Evolutionary conservation across 2,797 vertebrate genomes (phyloP), one percentile per base, ranked within the genome.

Genomic region (Gorsachius magnificus): DNA sequence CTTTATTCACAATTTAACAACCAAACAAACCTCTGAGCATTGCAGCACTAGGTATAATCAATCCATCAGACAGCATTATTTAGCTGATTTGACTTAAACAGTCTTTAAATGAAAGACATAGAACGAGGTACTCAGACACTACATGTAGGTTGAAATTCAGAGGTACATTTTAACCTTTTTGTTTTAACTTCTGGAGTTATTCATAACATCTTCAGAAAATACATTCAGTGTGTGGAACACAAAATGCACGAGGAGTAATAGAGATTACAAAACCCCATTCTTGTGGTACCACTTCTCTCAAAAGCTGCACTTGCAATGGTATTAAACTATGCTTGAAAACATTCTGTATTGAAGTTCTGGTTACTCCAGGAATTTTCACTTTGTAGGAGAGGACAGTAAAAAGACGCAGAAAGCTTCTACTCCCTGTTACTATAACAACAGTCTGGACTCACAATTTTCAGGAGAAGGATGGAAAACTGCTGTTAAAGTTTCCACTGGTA

Each of bases 71-170:
- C 41, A 41, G 41, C 41, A 41, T 41, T 41, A 41, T 90, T 97
- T 86, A 97, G 87, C 53, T 53, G 31, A 85, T 89, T 91, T 18
- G 10, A 85, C 74, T 85, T 81, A 75, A 93, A 83, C 51, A 71
- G 43, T 45, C 53, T 69, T 95, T 91, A 95, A 97, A 93, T 95
- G 65, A 97, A 95, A 58, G 65, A 76, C 70, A 88, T 19, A 50
- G 45, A 83, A 89, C 68, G 61, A 45, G 1, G 19, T 29, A 78
- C 16, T 82, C 54, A 46, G n/a, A 78, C 53, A 72, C 29, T 38
- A 75, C 58, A 92, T 24, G 7, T 0, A 85, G n/a, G 33, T 93
- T 56, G 46, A 89, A 84, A 71, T 60, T 81, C 53, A 60, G 66
- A 50, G 20, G 25, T 76, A 51, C 7, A n/a, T 69, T 84, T 92